Conservation (phyloP, 2,113 vertebrate genomes). For the Cacatua alba region DNA sequence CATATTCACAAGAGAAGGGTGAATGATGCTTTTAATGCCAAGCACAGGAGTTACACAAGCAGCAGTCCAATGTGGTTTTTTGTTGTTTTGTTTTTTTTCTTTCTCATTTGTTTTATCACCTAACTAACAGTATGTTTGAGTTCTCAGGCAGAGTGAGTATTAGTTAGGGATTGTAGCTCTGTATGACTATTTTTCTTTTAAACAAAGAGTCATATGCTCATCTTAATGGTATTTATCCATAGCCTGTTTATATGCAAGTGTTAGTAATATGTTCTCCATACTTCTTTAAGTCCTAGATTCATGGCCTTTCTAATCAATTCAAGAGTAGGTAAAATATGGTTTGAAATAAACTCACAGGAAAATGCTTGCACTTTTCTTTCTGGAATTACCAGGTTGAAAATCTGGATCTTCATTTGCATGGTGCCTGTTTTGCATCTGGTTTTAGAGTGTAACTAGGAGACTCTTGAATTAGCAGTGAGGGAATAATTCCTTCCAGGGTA, state of each 20-base stretch:
- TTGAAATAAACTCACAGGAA: not conserved
- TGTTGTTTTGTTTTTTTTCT: not conserved
- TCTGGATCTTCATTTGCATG: not conserved
- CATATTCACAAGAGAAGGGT: not conserved
- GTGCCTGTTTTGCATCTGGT: not conserved
- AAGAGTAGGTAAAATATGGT: not conserved
- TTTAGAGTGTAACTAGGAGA: constrained; percentile 3
- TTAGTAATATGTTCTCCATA: not conserved
- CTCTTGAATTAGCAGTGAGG: not conserved
- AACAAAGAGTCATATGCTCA: not conserved
- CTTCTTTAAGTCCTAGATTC: not conserved
- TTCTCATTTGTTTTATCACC: not conserved
- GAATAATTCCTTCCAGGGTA: constrained; percentile 19
- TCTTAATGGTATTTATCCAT: not conserved
- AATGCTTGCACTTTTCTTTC: not conserved
- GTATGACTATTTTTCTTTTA: not conserved
- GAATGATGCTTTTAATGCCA: not conserved
- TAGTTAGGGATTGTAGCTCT: not conserved
- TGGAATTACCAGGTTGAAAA: not conserved
- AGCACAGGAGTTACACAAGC: not conserved
- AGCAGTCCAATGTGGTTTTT: not conserved
- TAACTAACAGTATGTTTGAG: not conserved
- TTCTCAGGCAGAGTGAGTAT: not conserved
- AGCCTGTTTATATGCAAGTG: not conserved
- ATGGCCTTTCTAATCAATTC: not conserved